phyloP scores from a whole-genome alignment of 2,113 vertebrate species.

The Setophaga kirtlandii region DNA sequence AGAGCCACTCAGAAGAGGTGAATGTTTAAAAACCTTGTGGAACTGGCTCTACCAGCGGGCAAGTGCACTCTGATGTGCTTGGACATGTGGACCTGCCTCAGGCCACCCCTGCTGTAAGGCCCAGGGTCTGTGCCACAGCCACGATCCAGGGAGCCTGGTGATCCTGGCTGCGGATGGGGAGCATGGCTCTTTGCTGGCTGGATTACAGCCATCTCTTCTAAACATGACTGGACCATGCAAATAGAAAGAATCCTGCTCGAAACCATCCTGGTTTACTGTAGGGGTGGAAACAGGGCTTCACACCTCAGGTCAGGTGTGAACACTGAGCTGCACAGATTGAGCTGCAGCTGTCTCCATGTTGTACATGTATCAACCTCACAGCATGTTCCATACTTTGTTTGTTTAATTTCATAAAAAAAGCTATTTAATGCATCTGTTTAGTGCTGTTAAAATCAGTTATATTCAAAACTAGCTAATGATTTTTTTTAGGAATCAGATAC shows the following conservation, averaged over 20 bases:
- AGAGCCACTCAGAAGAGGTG: neutral
- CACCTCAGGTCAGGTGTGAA: neutral
- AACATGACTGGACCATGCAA: neutral
- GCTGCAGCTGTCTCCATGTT: neutral
- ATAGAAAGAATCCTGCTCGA: neutral
- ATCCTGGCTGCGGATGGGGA: neutral
- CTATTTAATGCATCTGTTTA: neutral
- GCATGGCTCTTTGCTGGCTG: neutral
- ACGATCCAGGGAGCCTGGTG: accelerated
- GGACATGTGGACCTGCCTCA: neutral
- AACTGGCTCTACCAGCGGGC: neutral
- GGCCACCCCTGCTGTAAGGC: neutral
- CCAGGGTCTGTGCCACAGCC: neutral
- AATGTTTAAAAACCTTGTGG: neutral
- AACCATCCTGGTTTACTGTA: neutral
- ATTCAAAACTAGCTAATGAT: neutral
- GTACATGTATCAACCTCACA: neutral
- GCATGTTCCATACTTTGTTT: neutral
- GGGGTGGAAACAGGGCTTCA: neutral
- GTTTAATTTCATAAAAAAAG: neutral
- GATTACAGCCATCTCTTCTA: neutral
- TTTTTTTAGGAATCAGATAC: neutral
- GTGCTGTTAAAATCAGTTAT: neutral
- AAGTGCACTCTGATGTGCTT: neutral
- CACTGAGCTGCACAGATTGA: neutral